Evolutionary conservation across 2,888 invertebrate species (phyloP), one percentile per base, ranked within the genome.

Genomic region (Eupithecia vulgata): DNA sequence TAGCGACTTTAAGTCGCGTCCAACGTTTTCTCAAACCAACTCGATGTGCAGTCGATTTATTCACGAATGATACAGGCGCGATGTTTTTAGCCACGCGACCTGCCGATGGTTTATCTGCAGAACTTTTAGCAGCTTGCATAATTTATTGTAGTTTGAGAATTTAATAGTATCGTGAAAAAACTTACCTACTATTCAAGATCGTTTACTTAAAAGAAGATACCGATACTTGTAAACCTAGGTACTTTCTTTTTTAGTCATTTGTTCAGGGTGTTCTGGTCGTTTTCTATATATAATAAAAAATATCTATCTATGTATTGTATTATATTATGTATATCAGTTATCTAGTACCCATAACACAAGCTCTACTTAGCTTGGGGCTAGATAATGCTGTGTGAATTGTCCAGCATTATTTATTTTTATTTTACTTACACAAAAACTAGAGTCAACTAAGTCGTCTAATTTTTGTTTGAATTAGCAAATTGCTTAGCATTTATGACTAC

Each of bases 71-170:
- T 68, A 70, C 68, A 40, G 69, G 37, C 65, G 37, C 37, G 48
- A 71, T 62, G 71, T 68, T 64, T 61, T 57, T 59, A 35, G 35
- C 65, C 71, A 71, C 66, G 68, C 74, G 61, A 74, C 35, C 71
- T 48, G 59, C 62, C 67, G 52, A 73, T 37, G n/a, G 61, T 66
- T 74, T 74, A 71, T 74, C 71, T 74, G n/a, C 17, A 37, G 42
- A 70, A 71, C 37, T 65, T 65, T 37, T 25, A 70, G 64, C 71
- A 71, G 71, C 74, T 68, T 74, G 70, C 68, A 21, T 57, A 68
- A 70, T 74, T 74, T 74, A 74, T 74, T 37, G 64, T 37, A 42
- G 65, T 65, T 65, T 21, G 40, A 40, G 25, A 37, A 65, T 37
- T 57, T 52, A 45, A 35, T 52, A 57, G 30, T 52, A 34, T 45